A percentile compares a stretch with the other conserved stretches of the same genome.
Evolutionary conservation across 2,888 invertebrate genomes (phyloP).

Genomic region (Volucella zonaria): DNA sequence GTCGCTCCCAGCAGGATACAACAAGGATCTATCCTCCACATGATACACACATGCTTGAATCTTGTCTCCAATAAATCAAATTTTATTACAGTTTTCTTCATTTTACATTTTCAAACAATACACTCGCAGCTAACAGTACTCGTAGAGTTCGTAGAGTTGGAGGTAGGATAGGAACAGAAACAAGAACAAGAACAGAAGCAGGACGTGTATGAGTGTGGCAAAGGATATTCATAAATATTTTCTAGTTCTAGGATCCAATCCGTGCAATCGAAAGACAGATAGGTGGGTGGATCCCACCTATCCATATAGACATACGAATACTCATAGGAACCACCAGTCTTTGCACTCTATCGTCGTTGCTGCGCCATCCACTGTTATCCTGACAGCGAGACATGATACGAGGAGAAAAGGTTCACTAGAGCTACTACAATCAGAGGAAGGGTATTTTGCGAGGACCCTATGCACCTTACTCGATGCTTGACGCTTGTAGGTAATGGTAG

Average conservation of each 20-base stretch:
- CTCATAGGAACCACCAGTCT: neutral
- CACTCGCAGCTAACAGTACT: slow-evolving; percentile 51
- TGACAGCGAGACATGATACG: slow-evolving; percentile 73
- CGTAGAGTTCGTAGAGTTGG: too few relatives aligned
- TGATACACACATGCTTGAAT: slow-evolving; percentile 79
- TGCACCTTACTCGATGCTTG: slow-evolving; percentile 54
- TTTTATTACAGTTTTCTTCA: slow-evolving; percentile 83
- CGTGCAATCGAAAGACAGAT: slow-evolving; percentile 73
- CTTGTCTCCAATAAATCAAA: slow-evolving; percentile 83
- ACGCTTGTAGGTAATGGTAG: too few relatives aligned
- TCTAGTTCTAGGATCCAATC: slow-evolving; percentile 74
- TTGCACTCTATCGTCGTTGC: slow-evolving; percentile 8
- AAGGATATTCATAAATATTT: slow-evolving; percentile 74
- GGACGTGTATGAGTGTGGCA: slow-evolving; percentile 19
- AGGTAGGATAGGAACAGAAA: neutral
- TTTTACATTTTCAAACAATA: slow-evolving; percentile 76
- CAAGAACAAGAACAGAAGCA: neutral
- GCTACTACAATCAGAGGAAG: neutral
- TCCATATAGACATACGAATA: slow-evolving; percentile 24
- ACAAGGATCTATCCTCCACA: slow-evolving; percentile 62
- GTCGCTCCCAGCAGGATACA: slow-evolving; percentile 68
- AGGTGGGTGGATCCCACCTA: slow-evolving; percentile 66
- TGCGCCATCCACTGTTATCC: slow-evolving; percentile 57
- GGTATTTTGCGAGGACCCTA: slow-evolving; percentile 7
- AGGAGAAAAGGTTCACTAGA: slow-evolving; percentile 66